A percentile compares a stretch with the other conserved stretches of the same genome.
Evolutionary conservation across 2,888 invertebrate species (phyloP).

Genomic region (Troides aeacus): DNA sequence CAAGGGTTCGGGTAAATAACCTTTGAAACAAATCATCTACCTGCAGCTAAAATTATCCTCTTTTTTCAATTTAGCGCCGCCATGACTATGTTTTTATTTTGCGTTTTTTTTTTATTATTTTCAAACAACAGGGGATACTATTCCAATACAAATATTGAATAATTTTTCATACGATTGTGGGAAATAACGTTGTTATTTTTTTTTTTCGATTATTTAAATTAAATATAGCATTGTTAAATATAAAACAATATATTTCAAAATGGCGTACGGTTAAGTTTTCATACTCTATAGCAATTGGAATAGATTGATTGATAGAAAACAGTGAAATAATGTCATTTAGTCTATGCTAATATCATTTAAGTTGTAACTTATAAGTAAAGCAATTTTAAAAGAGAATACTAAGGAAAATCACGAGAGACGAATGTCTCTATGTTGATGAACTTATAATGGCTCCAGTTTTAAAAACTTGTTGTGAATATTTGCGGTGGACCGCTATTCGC

Average conservation of each 20-base stretch:
- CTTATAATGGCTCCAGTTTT: slow-evolving; percentile 27
- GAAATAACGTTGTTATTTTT: too few species aligned
- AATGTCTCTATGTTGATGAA: slow-evolving; percentile 13
- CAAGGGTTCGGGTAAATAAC: slow-evolving; percentile 26
- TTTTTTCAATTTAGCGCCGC: slow-evolving; percentile 17
- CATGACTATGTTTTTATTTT: neutral
- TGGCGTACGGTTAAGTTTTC: too few species aligned
- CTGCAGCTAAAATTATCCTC: slow-evolving; percentile 22
- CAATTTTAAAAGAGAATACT: neutral
- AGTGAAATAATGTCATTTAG: too few species aligned
- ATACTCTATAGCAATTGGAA: too few species aligned
- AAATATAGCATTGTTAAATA: too few species aligned
- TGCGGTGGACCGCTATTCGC: slow-evolving; percentile 15
- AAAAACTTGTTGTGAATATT: slow-evolving; percentile 5
- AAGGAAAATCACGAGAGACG: neutral
- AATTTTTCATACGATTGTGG: too few species aligned
- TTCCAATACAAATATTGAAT: too few species aligned
- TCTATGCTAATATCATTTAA: too few species aligned
- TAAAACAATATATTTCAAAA: too few species aligned
- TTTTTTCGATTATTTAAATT: too few species aligned
- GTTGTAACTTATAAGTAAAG: neutral
- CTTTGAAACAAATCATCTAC: slow-evolving; percentile 25
- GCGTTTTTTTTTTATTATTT: neutral
- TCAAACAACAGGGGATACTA: neutral
- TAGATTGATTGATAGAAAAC: too few species aligned